Percentiles rank a stretch among this genome's conserved stretches.
These are phyloP conservation scores for Hydrophis major DNA, from an alignment of 2,797 vertebrate genomes.

Conservation along the genomic window DNA sequence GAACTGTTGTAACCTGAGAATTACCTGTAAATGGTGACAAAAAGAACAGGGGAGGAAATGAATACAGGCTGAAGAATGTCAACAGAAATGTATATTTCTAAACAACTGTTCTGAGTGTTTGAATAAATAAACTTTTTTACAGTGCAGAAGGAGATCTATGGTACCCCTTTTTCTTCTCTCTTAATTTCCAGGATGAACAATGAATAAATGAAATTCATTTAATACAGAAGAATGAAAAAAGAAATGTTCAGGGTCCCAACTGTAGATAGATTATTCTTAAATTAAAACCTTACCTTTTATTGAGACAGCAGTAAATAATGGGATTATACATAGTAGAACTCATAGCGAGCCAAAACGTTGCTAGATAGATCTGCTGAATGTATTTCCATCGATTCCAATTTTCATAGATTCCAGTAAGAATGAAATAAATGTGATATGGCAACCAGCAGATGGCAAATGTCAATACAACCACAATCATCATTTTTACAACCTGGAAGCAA, in stretches of 20 bases:
- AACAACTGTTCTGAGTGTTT: neutral
- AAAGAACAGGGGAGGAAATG: neutral
- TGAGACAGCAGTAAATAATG: conserved; percentile 98
- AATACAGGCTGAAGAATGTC: neutral
- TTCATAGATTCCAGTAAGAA: conserved; percentile 85
- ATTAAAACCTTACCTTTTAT: conserved; percentile 85
- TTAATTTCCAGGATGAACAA: neutral
- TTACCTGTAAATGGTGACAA: neutral
- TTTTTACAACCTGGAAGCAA: conserved; percentile 90
- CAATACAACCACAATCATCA: conserved; percentile 98
- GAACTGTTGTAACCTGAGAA: no score
- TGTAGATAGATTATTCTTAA: neutral
- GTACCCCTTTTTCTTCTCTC: no score
- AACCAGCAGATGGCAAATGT: conserved; percentile 97
- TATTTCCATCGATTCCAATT: conserved; percentile 84
- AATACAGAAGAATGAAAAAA: neutral
- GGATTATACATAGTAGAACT: conserved; percentile 99
- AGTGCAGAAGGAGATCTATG: neutral
- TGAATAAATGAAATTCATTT: neutral
- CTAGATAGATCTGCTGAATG: conserved; percentile 95
- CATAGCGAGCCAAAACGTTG: conserved; percentile 96
- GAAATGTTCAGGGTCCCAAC: neutral
- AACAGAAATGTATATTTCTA: neutral
- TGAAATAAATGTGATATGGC: conserved; percentile 94
- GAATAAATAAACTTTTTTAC: neutral